Conservation (phyloP, 2,888 invertebrate genomes). For the Blastobasis adustella region DNA sequence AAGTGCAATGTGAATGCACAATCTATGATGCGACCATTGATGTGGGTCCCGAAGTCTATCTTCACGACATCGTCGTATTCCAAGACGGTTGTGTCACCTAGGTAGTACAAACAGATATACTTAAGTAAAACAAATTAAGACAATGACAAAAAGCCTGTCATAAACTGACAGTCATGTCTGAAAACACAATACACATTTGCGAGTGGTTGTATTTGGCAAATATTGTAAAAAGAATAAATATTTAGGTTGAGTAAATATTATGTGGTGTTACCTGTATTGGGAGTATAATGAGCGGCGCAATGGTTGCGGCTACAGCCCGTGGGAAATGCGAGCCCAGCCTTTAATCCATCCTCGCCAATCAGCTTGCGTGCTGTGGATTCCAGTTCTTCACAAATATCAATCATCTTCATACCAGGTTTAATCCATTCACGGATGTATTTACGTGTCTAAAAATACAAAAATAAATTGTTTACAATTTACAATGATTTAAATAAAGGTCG, state of each 20-base stretch:
- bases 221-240: no score
- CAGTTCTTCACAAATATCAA: constrained; percentile 97
- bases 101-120: neutral
- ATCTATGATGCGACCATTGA: constrained; percentile 98
- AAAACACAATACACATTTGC: no score
- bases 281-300: constrained; percentile 99
- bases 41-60: constrained; percentile 98
- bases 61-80: constrained; percentile 98
- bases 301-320: constrained; percentile 99
- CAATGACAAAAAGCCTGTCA: no score
- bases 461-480: no score
- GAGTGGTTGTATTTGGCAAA: no score
- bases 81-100: constrained; percentile 92
- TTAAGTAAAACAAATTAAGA: no score
- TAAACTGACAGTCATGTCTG: no score
- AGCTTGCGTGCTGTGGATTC: constrained; percentile 93
- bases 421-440: constrained; percentile 94
- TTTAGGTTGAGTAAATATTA: no score
- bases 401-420: constrained; percentile 99
- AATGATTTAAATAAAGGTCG: no score
- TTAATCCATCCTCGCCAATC: constrained; percentile 95
- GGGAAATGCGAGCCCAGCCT: constrained; percentile 96
- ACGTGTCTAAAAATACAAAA: constrained; percentile 77
- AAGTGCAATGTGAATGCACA: constrained; percentile 99
- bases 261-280: constrained; percentile 85